These are phyloP conservation scores for Anguilla megastoma DNA, from an alignment of 2,797 vertebrate species.

Conservation along the genomic window DNA sequence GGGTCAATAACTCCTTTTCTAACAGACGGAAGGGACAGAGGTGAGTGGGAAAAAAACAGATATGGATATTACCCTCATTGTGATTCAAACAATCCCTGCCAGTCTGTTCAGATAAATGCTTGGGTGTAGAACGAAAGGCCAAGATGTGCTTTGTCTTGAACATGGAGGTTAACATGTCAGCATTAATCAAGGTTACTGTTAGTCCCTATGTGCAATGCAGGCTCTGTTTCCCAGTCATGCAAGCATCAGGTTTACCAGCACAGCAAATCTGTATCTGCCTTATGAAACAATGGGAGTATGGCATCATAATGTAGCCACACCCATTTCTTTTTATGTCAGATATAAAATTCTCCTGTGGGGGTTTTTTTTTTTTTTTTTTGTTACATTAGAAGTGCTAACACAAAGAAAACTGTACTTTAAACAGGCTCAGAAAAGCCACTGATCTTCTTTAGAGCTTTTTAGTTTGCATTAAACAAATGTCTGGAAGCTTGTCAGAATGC, in stretches of 20 bases:
- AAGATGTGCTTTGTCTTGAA: constrained; percentile 18
- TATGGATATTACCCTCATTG: constrained; percentile 6
- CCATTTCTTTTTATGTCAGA: neutral
- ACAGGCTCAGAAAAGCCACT: neutral
- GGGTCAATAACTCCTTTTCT: neutral
- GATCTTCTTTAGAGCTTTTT: neutral
- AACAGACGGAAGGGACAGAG: neutral
- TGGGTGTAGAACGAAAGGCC: neutral
- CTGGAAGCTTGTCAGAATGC: neutral
- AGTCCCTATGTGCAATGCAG: neutral
- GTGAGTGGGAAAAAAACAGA: constrained; percentile 3
- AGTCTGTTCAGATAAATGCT: neutral
- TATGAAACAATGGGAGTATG: neutral
- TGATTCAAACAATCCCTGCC: constrained; percentile 15
- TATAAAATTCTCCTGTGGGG: neutral
- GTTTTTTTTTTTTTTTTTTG: neutral
- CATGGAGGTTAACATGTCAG: neutral
- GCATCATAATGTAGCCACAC: neutral
- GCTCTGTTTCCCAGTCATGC: neutral
- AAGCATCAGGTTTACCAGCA: neutral
- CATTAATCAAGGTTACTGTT: neutral
- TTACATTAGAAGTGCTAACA: neutral
- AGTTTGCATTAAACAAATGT: neutral
- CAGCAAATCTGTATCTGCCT: constrained; percentile 1
- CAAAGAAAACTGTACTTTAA: neutral